Conservation (phyloP, 2,797 vertebrate species). For the Syngnathus rostellatus region DNA sequence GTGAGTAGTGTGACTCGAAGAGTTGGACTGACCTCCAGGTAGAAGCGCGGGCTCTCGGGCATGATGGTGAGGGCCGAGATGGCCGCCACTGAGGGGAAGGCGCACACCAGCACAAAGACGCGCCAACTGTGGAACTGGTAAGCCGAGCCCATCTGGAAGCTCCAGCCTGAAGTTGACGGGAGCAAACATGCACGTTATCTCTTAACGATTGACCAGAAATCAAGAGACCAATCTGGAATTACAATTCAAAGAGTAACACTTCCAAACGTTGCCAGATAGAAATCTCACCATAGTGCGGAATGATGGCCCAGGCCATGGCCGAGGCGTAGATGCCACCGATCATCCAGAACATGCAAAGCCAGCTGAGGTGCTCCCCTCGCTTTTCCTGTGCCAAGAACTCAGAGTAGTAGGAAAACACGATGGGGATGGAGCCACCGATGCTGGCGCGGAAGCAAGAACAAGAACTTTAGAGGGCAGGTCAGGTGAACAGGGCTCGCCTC, state of each 20-base stretch:
- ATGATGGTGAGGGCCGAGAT: conserved; percentile 91
- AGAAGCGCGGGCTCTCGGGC: conserved; percentile 97
- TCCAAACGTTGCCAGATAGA: background rate
- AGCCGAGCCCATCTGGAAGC: conserved; percentile 97
- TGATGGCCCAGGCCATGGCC: conserved; percentile 97
- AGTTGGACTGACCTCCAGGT: conserved; percentile 77
- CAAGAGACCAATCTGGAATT: background rate
- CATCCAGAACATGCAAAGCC: conserved; percentile 99
- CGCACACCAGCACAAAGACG: conserved; percentile 92
- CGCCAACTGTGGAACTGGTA: conserved; percentile 99
- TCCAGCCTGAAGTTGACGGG: conserved; percentile 76
- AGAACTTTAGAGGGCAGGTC: conserved; percentile 4
- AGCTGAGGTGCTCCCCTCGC: conserved; percentile 91
- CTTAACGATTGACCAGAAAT: background rate
- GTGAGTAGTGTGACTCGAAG: background rate
- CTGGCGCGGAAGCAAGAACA: conserved; percentile 49
- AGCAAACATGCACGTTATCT: background rate
- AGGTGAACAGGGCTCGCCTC: background rate
- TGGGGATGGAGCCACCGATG: conserved; percentile 93
- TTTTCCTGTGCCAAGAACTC: conserved; percentile 98
- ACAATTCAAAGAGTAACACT: too few relatives aligned
- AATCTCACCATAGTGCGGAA: conserved; percentile 87
- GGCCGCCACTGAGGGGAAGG: conserved; percentile 89
- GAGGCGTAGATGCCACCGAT: conserved; percentile 94
- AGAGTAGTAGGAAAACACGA: conserved; percentile 95